Evolutionary conservation across 2,797 vertebrate species (phyloP).

Genomic region (Amazonetta brasiliensis): DNA sequence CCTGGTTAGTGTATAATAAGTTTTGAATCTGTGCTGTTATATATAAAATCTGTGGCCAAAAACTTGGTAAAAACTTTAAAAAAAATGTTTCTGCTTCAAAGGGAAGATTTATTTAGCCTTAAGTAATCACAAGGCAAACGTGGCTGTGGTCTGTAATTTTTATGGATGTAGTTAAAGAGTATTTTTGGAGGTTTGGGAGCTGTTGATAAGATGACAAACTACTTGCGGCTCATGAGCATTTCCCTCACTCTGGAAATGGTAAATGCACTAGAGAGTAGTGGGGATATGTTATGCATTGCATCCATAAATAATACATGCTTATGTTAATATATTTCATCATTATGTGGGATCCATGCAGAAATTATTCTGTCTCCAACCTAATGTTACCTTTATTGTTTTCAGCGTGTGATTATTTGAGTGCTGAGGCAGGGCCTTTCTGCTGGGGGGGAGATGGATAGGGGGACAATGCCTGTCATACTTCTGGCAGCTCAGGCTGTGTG

Average conservation of each 20-base stretch:
- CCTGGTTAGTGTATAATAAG: neutral
- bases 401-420: neutral
- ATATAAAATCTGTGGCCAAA: constrained; percentile 55
- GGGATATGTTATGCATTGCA: neutral
- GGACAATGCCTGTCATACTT: neutral
- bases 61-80: constrained; percentile 44
- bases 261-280: neutral
- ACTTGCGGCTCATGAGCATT: neutral
- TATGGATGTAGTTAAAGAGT: constrained; percentile 51
- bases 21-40: constrained; percentile 5
- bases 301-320: neutral
- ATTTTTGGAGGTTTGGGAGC: constrained; percentile 52
- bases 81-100: constrained; percentile 47
- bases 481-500: neutral
- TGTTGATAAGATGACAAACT: constrained; percentile 68
- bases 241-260: neutral
- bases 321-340: neutral
- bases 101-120: constrained; percentile 68
- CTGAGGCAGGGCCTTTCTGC: neutral
- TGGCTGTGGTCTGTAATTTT: constrained; percentile 62
- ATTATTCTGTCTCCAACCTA: neutral
- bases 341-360: neutral
- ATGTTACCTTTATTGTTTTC: neutral
- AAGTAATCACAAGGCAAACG: constrained; percentile 68
- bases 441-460: neutral